phyloP scores from a whole-genome alignment of 2,888 invertebrate genomes.

The Magallana nippona region DNA sequence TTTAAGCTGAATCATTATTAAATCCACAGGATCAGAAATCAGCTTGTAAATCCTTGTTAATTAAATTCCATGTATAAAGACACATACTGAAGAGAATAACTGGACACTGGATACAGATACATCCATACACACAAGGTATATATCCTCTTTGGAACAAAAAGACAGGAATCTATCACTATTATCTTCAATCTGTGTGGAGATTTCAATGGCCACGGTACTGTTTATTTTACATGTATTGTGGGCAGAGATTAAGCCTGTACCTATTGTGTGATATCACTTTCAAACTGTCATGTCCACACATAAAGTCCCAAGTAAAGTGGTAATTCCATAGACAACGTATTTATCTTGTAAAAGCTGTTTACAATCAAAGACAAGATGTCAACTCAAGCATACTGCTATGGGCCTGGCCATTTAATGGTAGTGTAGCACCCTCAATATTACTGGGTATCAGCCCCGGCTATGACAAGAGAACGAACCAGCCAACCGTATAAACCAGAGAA shows the following conservation, averaged over 20 bases:
- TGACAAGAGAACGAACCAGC: slow-evolving; percentile 4
- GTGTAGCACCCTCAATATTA: not conserved
- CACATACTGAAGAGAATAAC: not conserved
- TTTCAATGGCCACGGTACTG: not conserved
- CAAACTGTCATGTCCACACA: slow-evolving; percentile 17
- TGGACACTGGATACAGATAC: not conserved
- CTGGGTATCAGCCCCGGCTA: not conserved
- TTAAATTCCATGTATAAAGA: not conserved
- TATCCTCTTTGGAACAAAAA: no score
- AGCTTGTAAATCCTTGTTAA: slow-evolving; percentile 3
- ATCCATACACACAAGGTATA: not conserved
- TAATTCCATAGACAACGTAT: slow-evolving; percentile 23
- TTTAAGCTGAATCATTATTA: not conserved
- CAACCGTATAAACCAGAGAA: slow-evolving; percentile 12
- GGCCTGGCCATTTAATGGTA: slow-evolving; percentile 5
- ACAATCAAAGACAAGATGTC: slow-evolving; percentile 18
- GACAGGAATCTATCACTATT: no score
- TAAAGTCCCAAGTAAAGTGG: slow-evolving; percentile 18
- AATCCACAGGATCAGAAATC: slow-evolving; percentile 11
- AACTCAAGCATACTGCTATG: slow-evolving; percentile 1
- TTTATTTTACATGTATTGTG: not conserved
- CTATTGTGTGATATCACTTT: slow-evolving; percentile 23
- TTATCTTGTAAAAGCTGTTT: slow-evolving; percentile 35
- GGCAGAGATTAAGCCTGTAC: not conserved
- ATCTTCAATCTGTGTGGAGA: no score